phyloP scores from a whole-genome alignment of 2,797 vertebrate genomes.

The Lacerta viridis region DNA sequence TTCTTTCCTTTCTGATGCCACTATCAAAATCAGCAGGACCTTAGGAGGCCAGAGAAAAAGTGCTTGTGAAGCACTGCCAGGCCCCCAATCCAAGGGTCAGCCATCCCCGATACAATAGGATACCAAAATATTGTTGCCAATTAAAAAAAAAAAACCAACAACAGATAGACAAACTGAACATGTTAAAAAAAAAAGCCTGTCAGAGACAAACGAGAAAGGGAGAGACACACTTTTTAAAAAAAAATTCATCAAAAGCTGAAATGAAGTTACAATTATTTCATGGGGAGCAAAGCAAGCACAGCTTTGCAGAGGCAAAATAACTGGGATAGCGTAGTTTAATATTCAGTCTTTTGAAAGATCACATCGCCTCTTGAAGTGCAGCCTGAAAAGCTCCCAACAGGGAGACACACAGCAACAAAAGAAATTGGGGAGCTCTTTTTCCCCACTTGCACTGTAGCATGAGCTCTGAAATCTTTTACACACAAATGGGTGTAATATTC shows the following conservation, averaged over 20 bases:
- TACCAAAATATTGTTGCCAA: slow-evolving; percentile 13
- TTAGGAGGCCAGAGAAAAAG: no score
- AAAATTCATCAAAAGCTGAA: slow-evolving; percentile 56
- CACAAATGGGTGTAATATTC: slow-evolving; percentile 21
- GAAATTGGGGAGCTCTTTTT: slow-evolving; percentile 75
- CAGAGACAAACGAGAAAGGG: neutral
- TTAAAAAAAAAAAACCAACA: neutral
- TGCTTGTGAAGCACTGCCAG: no score
- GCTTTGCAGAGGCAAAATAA: slow-evolving; percentile 59
- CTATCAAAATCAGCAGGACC: no score
- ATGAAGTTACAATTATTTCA: slow-evolving; percentile 62
- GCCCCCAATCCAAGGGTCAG: no score
- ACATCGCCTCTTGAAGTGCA: slow-evolving; percentile 68
- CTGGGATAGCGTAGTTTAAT: slow-evolving; percentile 69
- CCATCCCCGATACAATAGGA: neutral
- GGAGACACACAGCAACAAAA: slow-evolving; percentile 79
- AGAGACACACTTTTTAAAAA: no score
- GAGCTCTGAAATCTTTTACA: slow-evolving; percentile 53
- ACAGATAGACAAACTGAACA: neutral
- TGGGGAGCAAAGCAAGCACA: slow-evolving; percentile 47
- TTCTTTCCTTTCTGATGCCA: no score
- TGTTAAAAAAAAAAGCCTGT: neutral
- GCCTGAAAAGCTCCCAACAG: slow-evolving; percentile 69
- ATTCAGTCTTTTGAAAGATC: slow-evolving; percentile 73
- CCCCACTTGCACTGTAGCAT: slow-evolving; percentile 59